Percentiles rank a stretch among this genome's conserved stretches.
Conservation (phyloP, 1,140 invertebrate genomes). For the Ruditapes philippinarum region DNA sequence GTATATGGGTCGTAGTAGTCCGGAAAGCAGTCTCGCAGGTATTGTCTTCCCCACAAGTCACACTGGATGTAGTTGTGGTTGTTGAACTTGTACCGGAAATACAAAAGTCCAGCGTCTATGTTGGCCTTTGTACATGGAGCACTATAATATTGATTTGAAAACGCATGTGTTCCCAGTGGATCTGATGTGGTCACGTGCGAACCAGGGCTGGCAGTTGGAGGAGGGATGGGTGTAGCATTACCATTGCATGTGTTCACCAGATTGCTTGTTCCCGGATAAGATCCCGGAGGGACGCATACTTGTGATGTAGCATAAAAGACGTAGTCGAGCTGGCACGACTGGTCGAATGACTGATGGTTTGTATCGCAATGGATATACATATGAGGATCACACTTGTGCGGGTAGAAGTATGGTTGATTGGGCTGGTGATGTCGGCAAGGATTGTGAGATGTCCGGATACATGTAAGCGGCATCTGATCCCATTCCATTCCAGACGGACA, state of each 20-base stretch:
- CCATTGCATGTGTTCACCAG: slow-evolving; percentile 50
- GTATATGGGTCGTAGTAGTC: slow-evolving; percentile 45
- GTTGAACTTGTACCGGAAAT: slow-evolving; percentile 26
- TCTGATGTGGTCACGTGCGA: not conserved
- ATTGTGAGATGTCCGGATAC: slow-evolving; percentile 42
- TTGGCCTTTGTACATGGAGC: slow-evolving; percentile 41
- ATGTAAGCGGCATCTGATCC: slow-evolving; percentile 67
- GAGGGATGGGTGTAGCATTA: not conserved
- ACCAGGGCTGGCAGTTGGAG: not conserved
- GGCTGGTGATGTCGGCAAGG: slow-evolving; percentile 49
- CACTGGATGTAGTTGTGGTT: slow-evolving; percentile 62
- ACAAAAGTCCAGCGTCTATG: slow-evolving; percentile 11
- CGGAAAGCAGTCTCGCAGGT: slow-evolving; percentile 12
- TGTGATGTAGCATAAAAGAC: slow-evolving; percentile 23
- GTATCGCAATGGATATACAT: slow-evolving; percentile 64
- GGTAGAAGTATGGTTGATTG: slow-evolving; percentile 44
- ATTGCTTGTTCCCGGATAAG: not conserved
- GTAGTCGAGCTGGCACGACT: slow-evolving; percentile 42
- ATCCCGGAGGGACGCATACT: slow-evolving; percentile 30
- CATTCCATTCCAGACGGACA: slow-evolving; percentile 66
- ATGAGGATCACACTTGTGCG: slow-evolving; percentile 52
- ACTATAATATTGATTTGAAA: not conserved
- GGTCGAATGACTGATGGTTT: slow-evolving; percentile 42
- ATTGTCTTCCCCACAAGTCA: slow-evolving; percentile 22
- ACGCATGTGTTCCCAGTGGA: not conserved